Base-by-base conservation (phyloP, 2,113 vertebrate species). In the Elephantulus edwardii region DNA sequence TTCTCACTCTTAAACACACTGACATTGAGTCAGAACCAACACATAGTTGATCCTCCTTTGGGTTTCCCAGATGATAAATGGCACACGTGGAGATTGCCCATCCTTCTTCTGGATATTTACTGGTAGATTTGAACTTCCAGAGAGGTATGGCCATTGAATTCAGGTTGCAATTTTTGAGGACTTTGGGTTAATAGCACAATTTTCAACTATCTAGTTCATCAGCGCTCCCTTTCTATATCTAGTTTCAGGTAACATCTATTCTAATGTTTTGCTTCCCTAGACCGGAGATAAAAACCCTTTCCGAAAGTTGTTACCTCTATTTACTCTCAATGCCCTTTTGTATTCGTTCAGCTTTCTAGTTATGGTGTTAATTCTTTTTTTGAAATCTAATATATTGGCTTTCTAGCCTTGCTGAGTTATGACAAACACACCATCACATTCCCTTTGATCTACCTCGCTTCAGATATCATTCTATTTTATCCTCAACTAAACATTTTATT, bases 381-480 rank as follows among this genome's bases (percentile, higher is more conserved):
- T 58, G 20, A 38, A 83, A 17, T n/a, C 40, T 44, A 50, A 54
- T 75, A 71, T 30, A 14, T 83, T 42, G 40, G 26, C 68, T 88
- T 84, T 58, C 54, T 82, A 0, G 68, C 64, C 35, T 64, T 85
- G 35, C 35, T 56, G 58, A 50, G n/a, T 38, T 50, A 35, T 54
- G 42, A 70, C 50, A 89, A 38, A 66, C 54, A 68, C 2, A 40
- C 3, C 44, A 82, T 20, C 4, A 35, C n/a, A 40, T 24, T 83
- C 52, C 52, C 10, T 42, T 74, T 42, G 33, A 60, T 74, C 1
- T 86, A 9, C 33, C 24, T 75, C 3, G 17, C 14, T 50, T 12
- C 5, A 83, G 16, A 78, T 80, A 7, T 24, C 81, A 80, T 93
- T 88, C 33, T 66, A 17, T 75, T 90, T 83, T 68, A 90, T 71